These are phyloP conservation scores for Enoplosus armatus DNA, from an alignment of 2,797 vertebrate species.

Conservation along the genomic window DNA sequence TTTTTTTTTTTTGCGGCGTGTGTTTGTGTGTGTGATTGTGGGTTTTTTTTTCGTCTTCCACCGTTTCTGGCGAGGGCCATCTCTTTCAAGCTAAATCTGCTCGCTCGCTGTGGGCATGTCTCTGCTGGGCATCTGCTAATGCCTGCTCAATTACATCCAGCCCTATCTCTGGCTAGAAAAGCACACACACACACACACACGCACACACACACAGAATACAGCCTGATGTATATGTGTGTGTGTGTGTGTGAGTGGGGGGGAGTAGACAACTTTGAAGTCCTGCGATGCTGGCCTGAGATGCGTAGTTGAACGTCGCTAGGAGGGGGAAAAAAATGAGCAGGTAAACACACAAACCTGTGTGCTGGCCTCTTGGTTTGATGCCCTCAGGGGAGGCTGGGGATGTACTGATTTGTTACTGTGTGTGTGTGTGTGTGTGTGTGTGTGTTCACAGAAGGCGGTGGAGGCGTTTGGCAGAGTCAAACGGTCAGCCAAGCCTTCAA, in stretches of 20 bases:
- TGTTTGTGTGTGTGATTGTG: constrained; percentile 38
- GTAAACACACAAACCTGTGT: constrained; percentile 53
- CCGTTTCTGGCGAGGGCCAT: constrained; percentile 49
- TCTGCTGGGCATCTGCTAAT: constrained; percentile 68
- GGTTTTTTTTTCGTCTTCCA: constrained; percentile 16
- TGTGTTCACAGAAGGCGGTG: constrained; percentile 23
- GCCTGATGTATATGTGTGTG: constrained; percentile 31
- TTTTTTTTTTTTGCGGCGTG: constrained; percentile 50
- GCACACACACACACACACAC: constrained; percentile 19
- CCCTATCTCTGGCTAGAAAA: constrained; percentile 27
- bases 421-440: constrained; percentile 12
- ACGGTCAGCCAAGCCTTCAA: constrained; percentile 41
- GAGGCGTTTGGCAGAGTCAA: constrained; percentile 53
- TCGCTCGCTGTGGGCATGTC: constrained; percentile 43
- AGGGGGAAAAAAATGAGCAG: constrained; percentile 7
- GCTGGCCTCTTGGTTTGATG: constrained; percentile 28
- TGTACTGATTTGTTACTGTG: constrained; percentile 3
- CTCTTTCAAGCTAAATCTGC: constrained; percentile 65
- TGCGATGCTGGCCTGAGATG: constrained; percentile 40
- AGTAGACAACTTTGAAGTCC: constrained; percentile 52
- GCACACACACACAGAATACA: constrained; percentile 16
- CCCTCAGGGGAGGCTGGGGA: constrained; percentile 10
- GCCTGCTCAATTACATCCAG: constrained; percentile 63
- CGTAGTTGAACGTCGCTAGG: not conserved
- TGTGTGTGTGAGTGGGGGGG: no score